Evolutionary conservation across 2,888 invertebrate genomes (phyloP), one percentile per base, ranked within the genome.

Genomic region (Ichneumon xanthorius): DNA sequence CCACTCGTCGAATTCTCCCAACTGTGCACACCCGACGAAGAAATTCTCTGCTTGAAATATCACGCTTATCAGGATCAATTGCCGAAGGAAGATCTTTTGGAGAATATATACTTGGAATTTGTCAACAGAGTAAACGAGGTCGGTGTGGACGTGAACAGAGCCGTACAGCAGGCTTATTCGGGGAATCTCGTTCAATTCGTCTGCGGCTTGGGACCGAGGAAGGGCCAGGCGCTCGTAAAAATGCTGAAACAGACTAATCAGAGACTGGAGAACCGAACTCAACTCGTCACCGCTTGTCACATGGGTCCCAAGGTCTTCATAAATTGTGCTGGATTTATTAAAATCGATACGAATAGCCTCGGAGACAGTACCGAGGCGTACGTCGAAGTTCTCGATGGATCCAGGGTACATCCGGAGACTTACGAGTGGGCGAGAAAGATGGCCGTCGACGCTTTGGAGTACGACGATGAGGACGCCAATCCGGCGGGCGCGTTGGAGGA

Each of bases 391-490:
- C 95, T 99, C 76, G 99, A 99, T 92, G 99, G 99, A 0, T 99
- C 99, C 0, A 96, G 99, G 89, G 99, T 99, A 0, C 99, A 99
- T 95, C 99, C 99, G 0, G 99, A 99, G 95, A 99, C 99, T 0
- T 99, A 99, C 94, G 99, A 99, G 92, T 99, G 99, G 99, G 99
- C 99, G 0, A 95, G 99, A 58, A 99, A 99, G 95, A 99, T 99
- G 99, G 99, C 99, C 0, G 99, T 99, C 0, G 99, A 99, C 94
- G 99, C 99, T 0, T 95, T 99, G 68, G 99, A 99, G 91, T 99
- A 99, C 90, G 99, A 99, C 92, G 99, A 99, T 91, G 99, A 99
- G 92, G 99, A 98, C 89, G 97, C 97, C 0, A 99, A 99, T 94
- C 99, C 99, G 0, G 99, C 99, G 0, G 98, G 98, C 0, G 99